phyloP scores from a whole-genome alignment of 1,140 invertebrate genomes.

The Plutomurus gul region DNA sequence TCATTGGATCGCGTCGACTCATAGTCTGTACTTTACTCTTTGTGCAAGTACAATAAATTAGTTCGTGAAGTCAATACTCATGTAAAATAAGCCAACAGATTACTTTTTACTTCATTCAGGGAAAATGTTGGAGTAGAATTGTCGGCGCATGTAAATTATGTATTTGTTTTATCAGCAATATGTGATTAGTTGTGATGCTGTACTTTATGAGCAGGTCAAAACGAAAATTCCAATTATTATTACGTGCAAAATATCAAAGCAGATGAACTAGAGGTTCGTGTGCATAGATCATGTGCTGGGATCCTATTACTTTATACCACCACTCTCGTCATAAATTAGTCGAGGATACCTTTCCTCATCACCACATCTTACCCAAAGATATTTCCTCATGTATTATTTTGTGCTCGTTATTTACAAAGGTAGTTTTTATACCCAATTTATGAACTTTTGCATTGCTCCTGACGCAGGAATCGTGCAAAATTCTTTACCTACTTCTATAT shows the following conservation, averaged over 20 bases:
- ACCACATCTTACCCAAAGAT: neutral
- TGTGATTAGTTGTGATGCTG: slow-evolving; percentile 21
- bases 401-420: neutral
- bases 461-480: neutral
- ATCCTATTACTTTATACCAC: slow-evolving; percentile 4
- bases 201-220: slow-evolving; percentile 6
- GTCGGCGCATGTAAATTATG: slow-evolving; percentile 8
- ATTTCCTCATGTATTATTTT: neutral
- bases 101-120: neutral
- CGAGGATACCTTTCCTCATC: neutral
- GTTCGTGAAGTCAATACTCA: neutral
- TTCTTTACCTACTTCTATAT: neutral
- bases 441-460: slow-evolving; percentile 20
- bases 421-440: slow-evolving; percentile 14
- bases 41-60: slow-evolving; percentile 21
- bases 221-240: slow-evolving; percentile 28
- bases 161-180: slow-evolving; percentile 20
- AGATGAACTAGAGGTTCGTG: neutral
- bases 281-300: neutral
- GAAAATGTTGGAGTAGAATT: neutral
- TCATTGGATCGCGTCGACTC: neutral
- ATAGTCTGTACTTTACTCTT: slow-evolving; percentile 2
- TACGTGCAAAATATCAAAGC: slow-evolving; percentile 17
- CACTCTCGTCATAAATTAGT: neutral
- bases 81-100: slow-evolving; percentile 21